These are phyloP conservation scores for Fabriciana adippe DNA, from an alignment of 2,888 invertebrate species.

Conservation along the genomic window DNA sequence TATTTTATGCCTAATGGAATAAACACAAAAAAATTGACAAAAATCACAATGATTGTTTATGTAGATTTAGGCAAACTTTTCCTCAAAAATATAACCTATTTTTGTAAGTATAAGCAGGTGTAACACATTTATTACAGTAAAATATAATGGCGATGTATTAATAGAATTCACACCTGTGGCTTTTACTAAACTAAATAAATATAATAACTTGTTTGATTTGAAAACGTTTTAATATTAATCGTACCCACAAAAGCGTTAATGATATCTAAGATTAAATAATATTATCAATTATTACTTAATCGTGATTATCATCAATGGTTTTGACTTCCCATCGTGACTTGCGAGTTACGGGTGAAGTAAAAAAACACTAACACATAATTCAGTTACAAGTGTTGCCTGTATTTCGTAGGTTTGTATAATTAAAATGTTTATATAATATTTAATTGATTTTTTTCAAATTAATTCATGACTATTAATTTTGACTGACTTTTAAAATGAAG, in stretches of 20 bases:
- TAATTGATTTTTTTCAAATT: neutral
- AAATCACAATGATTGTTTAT: too few species aligned
- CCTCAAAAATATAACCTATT: too few species aligned
- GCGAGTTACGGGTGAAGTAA: conserved; percentile 10
- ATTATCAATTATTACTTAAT: conserved; percentile 14
- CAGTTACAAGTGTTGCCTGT: conserved; percentile 9
- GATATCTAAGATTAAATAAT: conserved; percentile 3
- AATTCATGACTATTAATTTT: neutral
- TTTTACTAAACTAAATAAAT: too few species aligned
- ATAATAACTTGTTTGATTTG: too few species aligned
- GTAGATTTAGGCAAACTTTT: too few species aligned
- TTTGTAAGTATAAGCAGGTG: too few species aligned
- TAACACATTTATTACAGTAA: too few species aligned
- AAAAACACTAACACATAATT: neutral
- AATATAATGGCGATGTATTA: too few species aligned
- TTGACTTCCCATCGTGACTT: conserved; percentile 12
- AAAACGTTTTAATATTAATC: neutral
- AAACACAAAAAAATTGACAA: too few species aligned
- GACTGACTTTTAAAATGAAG: neutral
- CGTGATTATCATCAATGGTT: conserved; percentile 13
- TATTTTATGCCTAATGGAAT: too few species aligned
- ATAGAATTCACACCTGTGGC: too few species aligned
- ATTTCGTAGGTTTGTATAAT: conserved; percentile 4
- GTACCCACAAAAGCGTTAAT: neutral
- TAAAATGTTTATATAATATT: neutral